These are phyloP conservation scores for Temnothorax rugatulus DNA, from an alignment of 2,888 invertebrate species.

Conservation along the genomic window DNA sequence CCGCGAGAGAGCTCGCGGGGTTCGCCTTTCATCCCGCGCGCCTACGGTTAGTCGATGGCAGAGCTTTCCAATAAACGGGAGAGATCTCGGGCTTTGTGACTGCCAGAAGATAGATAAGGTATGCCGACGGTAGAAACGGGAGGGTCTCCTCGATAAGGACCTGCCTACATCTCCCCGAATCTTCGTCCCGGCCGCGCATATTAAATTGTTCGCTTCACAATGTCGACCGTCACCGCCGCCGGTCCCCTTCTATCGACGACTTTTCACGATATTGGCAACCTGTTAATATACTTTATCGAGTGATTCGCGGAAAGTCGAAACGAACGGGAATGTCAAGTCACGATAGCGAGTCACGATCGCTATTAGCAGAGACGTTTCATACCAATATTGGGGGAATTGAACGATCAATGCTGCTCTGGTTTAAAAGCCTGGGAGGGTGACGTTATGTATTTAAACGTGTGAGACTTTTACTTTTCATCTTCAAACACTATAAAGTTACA, in stretches of 20 bases:
- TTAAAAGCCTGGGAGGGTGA: conserved; percentile 23
- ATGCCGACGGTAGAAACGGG: conserved; percentile 65
- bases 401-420: conserved; percentile 14
- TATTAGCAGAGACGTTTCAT: conserved; percentile 40
- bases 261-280: conserved; percentile 78
- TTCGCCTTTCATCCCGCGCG: conserved; percentile 69
- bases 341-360: conserved; percentile 42
- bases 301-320: conserved; percentile 30
- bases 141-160: conserved; percentile 67
- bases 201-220: conserved; percentile 82
- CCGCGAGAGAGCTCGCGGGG: conserved; percentile 52
- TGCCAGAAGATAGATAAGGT: conserved; percentile 79
- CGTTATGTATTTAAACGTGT: conserved; percentile 17
- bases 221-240: conserved; percentile 66
- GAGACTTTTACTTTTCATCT: neutral
- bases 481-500: neutral
- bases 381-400: conserved; percentile 39
- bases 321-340: conserved; percentile 33
- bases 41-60: conserved; percentile 66
- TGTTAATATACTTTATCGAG: conserved; percentile 72
- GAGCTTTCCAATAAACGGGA: conserved; percentile 79
- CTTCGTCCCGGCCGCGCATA: conserved; percentile 75
- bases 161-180: conserved; percentile 56
- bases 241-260: conserved; percentile 11
- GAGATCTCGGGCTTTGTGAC: conserved; percentile 80